Evolutionary conservation across 2,113 vertebrate species (phyloP).

Genomic region (Trichomycterus rosablanca): DNA sequence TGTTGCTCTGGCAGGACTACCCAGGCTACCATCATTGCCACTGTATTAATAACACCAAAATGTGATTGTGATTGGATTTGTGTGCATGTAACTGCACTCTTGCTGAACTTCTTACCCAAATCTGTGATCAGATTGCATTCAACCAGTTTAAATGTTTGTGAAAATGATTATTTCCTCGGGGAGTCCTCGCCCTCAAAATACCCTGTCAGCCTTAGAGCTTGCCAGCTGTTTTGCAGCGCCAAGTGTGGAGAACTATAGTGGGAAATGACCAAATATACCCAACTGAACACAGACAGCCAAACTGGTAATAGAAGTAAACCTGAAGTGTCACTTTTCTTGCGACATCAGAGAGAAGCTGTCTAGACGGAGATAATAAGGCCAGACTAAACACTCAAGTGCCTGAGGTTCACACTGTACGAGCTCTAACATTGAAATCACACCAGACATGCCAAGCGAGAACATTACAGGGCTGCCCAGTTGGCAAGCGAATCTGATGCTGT

Average conservation of each 20-base stretch:
- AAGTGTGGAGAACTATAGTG: conserved; percentile 10
- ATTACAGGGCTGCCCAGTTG: no score
- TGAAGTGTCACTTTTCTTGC: conserved; percentile 33
- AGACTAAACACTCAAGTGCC: conserved; percentile 27
- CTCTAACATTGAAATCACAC: no score
- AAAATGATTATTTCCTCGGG: conserved; percentile 6
- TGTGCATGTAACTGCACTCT: no score
- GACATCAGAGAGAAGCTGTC: conserved; percentile 22
- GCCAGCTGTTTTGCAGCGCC: background rate
- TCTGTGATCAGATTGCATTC: no score
- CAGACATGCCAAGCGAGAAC: no score
- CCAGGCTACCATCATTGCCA: no score
- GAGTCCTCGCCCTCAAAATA: conserved; percentile 20
- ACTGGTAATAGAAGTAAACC: background rate
- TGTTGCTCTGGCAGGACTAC: no score
- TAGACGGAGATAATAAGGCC: conserved; percentile 14
- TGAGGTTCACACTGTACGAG: conserved; percentile 27
- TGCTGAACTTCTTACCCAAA: no score
- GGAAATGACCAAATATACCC: background rate
- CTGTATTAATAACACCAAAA: no score
- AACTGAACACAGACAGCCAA: background rate
- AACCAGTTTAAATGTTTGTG: no score
- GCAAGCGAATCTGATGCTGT: no score
- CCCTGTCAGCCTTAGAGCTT: conserved; percentile 3
- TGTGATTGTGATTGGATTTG: no score